Evolutionary conservation across 1,140 invertebrate genomes (phyloP), one percentile per base, ranked within the genome.

Genomic region (Aphidius ervi): DNA sequence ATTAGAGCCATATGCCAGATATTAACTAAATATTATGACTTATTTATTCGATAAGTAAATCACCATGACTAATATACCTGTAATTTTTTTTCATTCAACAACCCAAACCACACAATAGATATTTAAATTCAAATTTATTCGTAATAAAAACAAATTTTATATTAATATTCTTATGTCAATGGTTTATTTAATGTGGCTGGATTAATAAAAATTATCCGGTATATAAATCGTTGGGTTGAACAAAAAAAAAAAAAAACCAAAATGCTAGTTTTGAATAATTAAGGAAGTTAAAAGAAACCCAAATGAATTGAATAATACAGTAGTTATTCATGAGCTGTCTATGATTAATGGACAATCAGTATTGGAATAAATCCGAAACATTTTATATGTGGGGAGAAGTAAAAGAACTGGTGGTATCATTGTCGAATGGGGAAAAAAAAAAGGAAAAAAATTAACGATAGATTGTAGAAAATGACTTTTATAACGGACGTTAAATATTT

Each of bases 221-320:
- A 31, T 31, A 46, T 46, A 56, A 43, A 41, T 9, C 6, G 52
- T 9, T 16, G 41, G 23, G 41, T 23, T 46, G 16, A 23, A 56
- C 42, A 41, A 20, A 31, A 7, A 31, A 31, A 7, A 31, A 31
- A 56, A 46, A 45, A 23, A 49, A 50, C 50, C 40, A 23, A 50
- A 43, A 40, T 43, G 31, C 7, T 31, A 40, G 58, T 52, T 61
- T 46, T 64, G 57, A 65, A 67, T 64, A 67, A 69, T 67, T 56
- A 61, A 52, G 59, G 54, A 67, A 66, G 66, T 66, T 59, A 55
- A 52, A 48, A 65, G 55, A 61, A 48, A 52, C 53, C 65, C 43
- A 56, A 48, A 42, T 40, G 48, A 67, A 69, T 70, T 69, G 64
- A 66, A 70, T 70, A 70, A 67, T 69, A 66, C 55, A 47, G 56